Base-by-base conservation (phyloP, 1,140 invertebrate genomes). In the Tetramorium simillimum region DNA sequence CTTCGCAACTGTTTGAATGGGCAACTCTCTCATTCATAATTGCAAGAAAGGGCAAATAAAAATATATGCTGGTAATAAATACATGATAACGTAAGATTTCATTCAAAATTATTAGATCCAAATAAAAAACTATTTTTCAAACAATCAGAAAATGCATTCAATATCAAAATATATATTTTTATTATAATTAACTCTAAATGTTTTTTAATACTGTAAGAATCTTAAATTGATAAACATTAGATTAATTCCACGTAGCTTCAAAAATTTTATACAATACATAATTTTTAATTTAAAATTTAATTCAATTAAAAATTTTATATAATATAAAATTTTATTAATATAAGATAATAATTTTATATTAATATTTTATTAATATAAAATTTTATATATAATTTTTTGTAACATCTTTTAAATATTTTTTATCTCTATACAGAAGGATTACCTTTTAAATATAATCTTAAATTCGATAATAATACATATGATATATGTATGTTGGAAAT, bases 21-120 rank as follows among this genome's bases (percentile, higher is more conserved):
- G 21, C 7, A 56, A 69, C 4, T 37, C n/a, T 69, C 33, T 53
- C 46, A n/a, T 67, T 51, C 77, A 51, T 53, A 51, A 80, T 67
- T 37, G n/a, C 7, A 53, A 21, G 12, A 16, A 40, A 16, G 3
- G 21, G 43, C 2, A 40, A 67, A 12, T 21, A 67, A 67, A 51
- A 21, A 24, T 16, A 51, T 49, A 69, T 24, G 6, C 0, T 62
- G 14, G 2, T 16, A 43, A 21, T 14, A 67, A 67, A 21, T 62
- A 46, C 2, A 28, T 14, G 10, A 6, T 9, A 14, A n/a, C 28
- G 18, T 18, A 60, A 3, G n/a, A 12, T 24, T 1, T 37, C 9
- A 14, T 33, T 24, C 21, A 24, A 51, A 51, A 53, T 40, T 80
- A 53, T 24, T 33, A 1, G 1, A 1, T 16, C 1, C 5, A 40